Percentiles rank a stretch among this genome's conserved stretches.
Conservation (phyloP, 2,797 vertebrate genomes). For the Zenarchopterus dispar region DNA sequence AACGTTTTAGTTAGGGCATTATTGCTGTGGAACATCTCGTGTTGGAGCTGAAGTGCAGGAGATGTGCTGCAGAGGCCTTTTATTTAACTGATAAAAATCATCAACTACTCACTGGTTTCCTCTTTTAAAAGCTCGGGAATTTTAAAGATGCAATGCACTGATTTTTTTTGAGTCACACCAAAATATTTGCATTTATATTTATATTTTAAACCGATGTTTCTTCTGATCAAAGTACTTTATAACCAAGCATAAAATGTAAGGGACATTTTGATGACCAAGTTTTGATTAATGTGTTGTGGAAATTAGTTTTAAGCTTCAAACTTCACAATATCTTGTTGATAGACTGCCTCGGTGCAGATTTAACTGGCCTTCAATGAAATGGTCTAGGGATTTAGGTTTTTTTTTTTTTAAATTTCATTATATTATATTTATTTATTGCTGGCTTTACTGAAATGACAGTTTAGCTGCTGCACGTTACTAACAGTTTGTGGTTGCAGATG, state of each 20-base stretch:
- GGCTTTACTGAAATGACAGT: background rate
- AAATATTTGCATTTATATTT: background rate
- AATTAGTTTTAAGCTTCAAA: no score
- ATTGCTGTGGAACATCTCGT: conserved; percentile 21
- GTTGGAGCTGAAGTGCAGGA: background rate
- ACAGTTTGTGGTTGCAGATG: conserved; percentile 1
- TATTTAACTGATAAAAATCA: conserved; percentile 18
- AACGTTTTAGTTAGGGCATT: conserved; percentile 50
- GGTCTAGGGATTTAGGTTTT: conserved; percentile 1
- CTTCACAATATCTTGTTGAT: no score
- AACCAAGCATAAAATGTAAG: background rate
- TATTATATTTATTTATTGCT: no score
- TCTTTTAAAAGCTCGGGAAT: no score
- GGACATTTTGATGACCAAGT: no score
- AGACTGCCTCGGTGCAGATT: conserved; percentile 1
- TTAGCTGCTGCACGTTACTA: conserved; percentile 9
- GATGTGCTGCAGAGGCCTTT: conserved; percentile 13
- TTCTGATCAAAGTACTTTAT: background rate
- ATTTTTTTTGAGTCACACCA: no score
- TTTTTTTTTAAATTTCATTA: no score
- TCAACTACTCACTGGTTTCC: conserved; percentile 7
- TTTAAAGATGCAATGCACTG: background rate
- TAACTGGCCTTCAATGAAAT: background rate
- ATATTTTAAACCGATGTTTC: background rate
- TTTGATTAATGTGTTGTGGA: no score